Evolutionary conservation across 2,888 invertebrate species (phyloP).

Genomic region (Malachius bipustulatus): DNA sequence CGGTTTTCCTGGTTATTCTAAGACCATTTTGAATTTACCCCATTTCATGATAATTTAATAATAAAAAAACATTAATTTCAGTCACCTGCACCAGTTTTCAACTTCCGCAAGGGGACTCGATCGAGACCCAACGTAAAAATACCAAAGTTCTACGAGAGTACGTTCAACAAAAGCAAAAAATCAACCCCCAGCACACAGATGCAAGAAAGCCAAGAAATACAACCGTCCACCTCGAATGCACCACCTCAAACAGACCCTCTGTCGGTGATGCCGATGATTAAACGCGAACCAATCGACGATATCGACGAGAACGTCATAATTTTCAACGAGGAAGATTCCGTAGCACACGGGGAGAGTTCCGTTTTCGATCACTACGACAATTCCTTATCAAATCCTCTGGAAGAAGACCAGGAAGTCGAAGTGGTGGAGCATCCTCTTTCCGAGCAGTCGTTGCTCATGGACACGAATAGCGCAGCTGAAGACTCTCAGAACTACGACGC

Average conservation of each 20-base stretch:
- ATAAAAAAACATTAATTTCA: conserved; percentile 23
- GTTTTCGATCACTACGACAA: neutral
- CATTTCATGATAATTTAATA: neutral
- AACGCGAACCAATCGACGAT: conserved; percentile 33
- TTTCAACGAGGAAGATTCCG: conserved; percentile 13
- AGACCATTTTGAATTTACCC: neutral
- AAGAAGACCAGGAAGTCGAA: neutral
- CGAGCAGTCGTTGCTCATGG: no score
- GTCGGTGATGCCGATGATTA: conserved; percentile 28
- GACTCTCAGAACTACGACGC: no score
- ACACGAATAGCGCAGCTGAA: no score
- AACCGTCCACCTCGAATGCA: conserved; percentile 20
- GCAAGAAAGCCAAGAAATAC: conserved; percentile 7
- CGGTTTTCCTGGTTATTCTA: neutral
- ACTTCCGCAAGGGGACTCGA: conserved; percentile 33
- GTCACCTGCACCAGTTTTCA: conserved; percentile 29
- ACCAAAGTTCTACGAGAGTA: conserved; percentile 32
- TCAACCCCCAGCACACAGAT: conserved; percentile 19
- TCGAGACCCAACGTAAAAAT: conserved; percentile 35
- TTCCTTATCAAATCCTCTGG: neutral
- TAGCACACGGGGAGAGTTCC: neutral
- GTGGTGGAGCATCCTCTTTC: conserved; percentile 1
- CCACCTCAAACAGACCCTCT: conserved; percentile 19
- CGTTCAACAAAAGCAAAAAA: conserved; percentile 16
- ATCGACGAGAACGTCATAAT: conserved; percentile 25